Evolutionary conservation across 2,888 invertebrate species (phyloP), one percentile per base, ranked within the genome.

Genomic region (Lepidochrysops patricia): DNA sequence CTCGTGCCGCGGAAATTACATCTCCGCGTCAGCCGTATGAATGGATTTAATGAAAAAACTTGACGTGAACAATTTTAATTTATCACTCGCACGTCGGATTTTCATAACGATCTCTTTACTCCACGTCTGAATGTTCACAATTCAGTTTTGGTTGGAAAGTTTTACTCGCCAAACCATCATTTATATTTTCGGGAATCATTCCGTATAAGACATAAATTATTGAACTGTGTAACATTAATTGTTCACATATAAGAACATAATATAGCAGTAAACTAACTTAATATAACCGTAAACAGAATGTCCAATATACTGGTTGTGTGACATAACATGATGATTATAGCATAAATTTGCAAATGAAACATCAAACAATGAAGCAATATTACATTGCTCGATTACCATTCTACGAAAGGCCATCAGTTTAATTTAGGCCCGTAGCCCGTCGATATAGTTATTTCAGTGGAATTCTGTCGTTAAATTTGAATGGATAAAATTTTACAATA

Each of bases 11-110:
- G 43, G 43, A 43, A 43, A 43, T 43, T 43, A 43, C 43, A 23
- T 43, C 23, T 43, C 7, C 43, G 23, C 19, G 43, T 43, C 43
- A 43, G 43, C 43, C 9, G 9, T 19, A 43, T 4, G 19, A 23
- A 43, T 43, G 43, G 43, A 23, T 43, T 43, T 19, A 43, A 43
- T 43, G 43, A 43, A 43, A 43, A 43, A 43, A 43, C 19, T 43
- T 43, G 43, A 43, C 43, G 6, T 7, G 43, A 23, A 43, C 43
- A 43, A 43, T 43, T 43, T 43, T 43, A 43, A 43, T 43, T 43
- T 12, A 43, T 43, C 43, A 43, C 43, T 43, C 43, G 23, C n/a
- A n/a, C n/a, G n/a, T n/a, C n/a, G 5, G 3, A 4, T 5, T 35
- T 35, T 35, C 5, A 9, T 35, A 35, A 13, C 35, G 13, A 13